These are phyloP conservation scores for Pagrus major DNA, from an alignment of 2,113 vertebrate species.

Conservation along the genomic window DNA sequence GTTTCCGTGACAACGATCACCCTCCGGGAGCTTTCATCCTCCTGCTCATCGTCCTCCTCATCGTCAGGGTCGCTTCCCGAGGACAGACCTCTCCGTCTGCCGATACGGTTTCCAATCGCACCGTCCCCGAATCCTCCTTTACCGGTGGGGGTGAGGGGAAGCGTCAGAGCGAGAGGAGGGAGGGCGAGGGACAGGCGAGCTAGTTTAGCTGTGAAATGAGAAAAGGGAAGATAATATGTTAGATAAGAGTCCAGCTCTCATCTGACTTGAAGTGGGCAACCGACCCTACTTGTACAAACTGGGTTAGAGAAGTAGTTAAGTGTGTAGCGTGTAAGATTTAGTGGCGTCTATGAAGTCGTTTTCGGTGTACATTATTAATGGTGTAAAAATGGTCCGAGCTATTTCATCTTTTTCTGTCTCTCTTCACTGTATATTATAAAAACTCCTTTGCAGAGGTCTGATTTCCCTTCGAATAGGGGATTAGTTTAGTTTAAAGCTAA, in stretches of 20 bases:
- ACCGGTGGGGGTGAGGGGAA: constrained; percentile 85
- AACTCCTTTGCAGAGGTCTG: neutral
- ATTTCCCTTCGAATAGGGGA: neutral
- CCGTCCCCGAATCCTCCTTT: constrained; percentile 88
- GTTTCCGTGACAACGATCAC: constrained; percentile 92
- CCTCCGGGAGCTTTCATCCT: constrained; percentile 85
- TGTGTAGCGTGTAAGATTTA: no score
- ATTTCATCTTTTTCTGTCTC: neutral
- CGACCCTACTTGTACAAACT: neutral
- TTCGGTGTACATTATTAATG: no score
- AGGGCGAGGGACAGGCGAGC: constrained; percentile 92
- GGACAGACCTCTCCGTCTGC: constrained; percentile 83
- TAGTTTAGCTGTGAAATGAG: constrained; percentile 85
- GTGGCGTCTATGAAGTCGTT: no score
- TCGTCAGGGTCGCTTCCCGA: constrained; percentile 85
- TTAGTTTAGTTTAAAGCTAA: no score
- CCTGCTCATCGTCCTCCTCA: constrained; percentile 90
- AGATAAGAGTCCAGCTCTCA: neutral
- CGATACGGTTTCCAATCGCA: constrained; percentile 78
- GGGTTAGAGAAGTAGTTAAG: neutral
- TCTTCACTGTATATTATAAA: neutral
- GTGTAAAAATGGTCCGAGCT: neutral
- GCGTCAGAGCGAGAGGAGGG: constrained; percentile 89
- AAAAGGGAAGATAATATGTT: constrained; percentile 13
- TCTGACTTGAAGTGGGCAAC: neutral